Evolutionary conservation across 2,888 invertebrate genomes (phyloP).

Genomic region (Apodemia zela): DNA sequence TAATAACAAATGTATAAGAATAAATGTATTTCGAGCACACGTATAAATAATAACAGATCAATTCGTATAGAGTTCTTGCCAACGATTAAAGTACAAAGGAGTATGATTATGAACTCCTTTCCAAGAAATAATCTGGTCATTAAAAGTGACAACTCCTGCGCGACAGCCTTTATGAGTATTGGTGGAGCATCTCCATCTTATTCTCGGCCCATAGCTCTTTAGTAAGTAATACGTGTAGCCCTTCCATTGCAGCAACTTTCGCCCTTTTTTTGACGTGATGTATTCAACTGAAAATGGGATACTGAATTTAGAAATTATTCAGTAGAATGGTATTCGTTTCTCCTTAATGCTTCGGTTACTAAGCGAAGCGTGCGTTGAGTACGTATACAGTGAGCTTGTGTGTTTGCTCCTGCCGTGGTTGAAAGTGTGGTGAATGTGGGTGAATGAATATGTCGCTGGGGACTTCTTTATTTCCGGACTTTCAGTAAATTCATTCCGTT

Average conservation of each 20-base stretch:
- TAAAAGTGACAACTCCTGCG: conserved; percentile 31
- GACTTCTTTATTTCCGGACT: too few species aligned
- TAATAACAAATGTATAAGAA: background rate
- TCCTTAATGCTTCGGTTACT: too few species aligned
- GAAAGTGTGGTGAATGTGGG: too few species aligned
- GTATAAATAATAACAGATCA: background rate
- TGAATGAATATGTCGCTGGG: too few species aligned
- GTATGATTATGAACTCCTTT: conserved; percentile 23
- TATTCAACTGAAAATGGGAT: background rate
- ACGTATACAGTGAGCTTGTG: too few species aligned
- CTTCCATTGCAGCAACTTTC: conserved; percentile 10
- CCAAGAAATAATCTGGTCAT: conserved; percentile 27
- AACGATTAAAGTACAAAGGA: background rate
- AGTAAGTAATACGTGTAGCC: conserved; percentile 20
- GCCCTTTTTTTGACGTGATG: conserved; percentile 19
- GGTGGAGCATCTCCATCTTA: conserved; percentile 37
- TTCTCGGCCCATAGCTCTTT: conserved; percentile 19
- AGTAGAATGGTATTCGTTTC: too few species aligned
- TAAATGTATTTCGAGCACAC: background rate
- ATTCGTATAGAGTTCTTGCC: background rate
- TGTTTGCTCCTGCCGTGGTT: too few species aligned
- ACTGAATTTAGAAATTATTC: background rate
- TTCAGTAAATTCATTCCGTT: too few species aligned
- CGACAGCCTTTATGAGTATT: conserved; percentile 33
- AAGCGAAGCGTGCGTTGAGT: too few species aligned